A percentile compares a stretch with the other conserved stretches of the same genome.
Evolutionary conservation across 2,113 vertebrate species (phyloP).

Genomic region (Hydropotes inermis): DNA sequence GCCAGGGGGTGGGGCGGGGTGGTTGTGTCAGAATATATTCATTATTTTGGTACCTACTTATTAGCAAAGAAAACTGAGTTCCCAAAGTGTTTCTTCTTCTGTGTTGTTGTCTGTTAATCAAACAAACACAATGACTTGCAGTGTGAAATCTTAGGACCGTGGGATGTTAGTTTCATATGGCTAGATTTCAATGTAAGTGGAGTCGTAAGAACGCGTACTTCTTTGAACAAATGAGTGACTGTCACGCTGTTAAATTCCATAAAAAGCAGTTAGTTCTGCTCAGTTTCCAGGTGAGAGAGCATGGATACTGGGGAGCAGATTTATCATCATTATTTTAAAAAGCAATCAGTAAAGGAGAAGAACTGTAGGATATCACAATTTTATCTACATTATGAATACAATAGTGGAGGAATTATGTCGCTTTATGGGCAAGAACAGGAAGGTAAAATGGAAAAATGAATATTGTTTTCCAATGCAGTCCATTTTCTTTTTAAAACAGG

Average conservation of each 20-base stretch:
- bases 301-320: neutral
- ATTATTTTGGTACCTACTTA: slow-evolving; percentile 25
- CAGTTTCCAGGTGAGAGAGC: neutral
- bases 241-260: neutral
- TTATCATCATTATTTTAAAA: neutral
- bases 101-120: neutral
- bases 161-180: neutral
- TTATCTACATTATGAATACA: neutral
- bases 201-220: neutral
- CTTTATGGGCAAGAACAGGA: neutral
- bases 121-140: neutral
- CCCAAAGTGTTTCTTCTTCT: neutral
- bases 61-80: neutral
- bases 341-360: neutral
- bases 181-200: neutral
- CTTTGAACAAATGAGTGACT: neutral
- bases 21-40: neutral
- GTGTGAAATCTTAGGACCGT: neutral
- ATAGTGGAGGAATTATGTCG: neutral
- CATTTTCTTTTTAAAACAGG: slow-evolving; percentile 22
- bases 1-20: neutral
- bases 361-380: neutral
- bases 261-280: neutral
- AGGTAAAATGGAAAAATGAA: neutral
- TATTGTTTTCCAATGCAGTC: neutral